Evolutionary conservation across 1,140 invertebrate species (phyloP).

Genomic region (Yoshiicerus persimilis): DNA sequence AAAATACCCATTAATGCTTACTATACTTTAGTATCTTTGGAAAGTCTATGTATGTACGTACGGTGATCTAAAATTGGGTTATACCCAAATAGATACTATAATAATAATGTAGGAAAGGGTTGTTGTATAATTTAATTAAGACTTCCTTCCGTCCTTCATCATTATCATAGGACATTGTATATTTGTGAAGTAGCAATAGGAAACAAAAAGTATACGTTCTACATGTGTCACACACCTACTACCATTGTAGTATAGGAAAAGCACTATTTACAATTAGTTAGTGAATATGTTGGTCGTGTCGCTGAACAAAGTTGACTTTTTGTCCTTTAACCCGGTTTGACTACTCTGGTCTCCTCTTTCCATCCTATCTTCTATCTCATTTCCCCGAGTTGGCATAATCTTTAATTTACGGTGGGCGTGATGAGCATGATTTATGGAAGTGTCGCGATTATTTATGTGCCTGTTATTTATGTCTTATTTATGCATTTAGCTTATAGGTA

Average conservation of each 20-base stretch:
- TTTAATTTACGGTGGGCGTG: constrained; percentile 27
- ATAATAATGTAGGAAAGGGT: background rate
- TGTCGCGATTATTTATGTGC: constrained; percentile 19
- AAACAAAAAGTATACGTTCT: background rate
- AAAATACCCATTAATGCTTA: no score
- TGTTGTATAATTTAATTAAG: background rate
- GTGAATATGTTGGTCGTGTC: background rate
- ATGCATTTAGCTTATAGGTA: background rate
- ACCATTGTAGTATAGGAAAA: background rate
- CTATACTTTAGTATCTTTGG: no score
- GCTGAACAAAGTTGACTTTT: constrained; percentile 7
- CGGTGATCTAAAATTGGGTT: no score
- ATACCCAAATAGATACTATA: background rate
- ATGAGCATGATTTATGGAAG: constrained; percentile 23
- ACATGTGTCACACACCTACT: background rate
- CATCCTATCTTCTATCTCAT: constrained; percentile 15
- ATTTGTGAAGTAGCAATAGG: background rate
- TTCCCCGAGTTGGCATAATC: constrained; percentile 26
- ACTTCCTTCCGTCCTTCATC: constrained; percentile 1
- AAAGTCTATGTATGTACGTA: no score
- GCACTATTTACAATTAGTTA: background rate
- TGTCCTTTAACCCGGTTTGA: background rate
- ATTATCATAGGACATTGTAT: background rate
- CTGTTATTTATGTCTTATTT: constrained; percentile 25
- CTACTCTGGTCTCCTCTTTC: background rate